phyloP scores from a whole-genome alignment of 2,888 invertebrate genomes.

The Cryptocephalus primarius region DNA sequence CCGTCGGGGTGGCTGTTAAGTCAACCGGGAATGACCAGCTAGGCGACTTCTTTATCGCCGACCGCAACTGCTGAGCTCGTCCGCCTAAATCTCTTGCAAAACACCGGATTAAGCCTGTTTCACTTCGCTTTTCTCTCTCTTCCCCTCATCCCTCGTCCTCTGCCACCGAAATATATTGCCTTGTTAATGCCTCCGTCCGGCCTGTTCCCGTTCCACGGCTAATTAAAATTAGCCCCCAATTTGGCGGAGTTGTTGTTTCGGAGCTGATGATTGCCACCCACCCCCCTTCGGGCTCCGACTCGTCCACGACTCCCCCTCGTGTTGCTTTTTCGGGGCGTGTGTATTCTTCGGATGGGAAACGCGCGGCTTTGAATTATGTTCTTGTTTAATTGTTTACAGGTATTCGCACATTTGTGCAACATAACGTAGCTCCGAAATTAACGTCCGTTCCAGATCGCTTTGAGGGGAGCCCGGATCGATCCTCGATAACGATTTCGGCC shows the following conservation, averaged over 20 bases:
- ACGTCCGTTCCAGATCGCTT: too few relatives aligned
- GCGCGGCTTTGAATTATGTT: too few relatives aligned
- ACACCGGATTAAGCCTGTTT: slow-evolving; percentile 17
- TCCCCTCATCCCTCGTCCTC: slow-evolving; percentile 10
- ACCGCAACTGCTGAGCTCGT: slow-evolving; percentile 28
- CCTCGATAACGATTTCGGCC: too few relatives aligned
- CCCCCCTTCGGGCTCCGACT: not conserved
- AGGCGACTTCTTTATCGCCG: slow-evolving; percentile 30
- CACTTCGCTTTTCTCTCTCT: slow-evolving; percentile 6
- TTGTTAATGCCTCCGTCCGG: slow-evolving; percentile 10
- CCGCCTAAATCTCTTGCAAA: slow-evolving; percentile 22
- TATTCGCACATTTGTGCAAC: too few relatives aligned
- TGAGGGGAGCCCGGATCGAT: too few relatives aligned
- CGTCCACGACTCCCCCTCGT: too few relatives aligned
- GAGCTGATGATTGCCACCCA: not conserved
- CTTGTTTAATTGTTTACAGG: too few relatives aligned
- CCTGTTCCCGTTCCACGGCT: slow-evolving; percentile 9
- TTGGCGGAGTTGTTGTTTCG: slow-evolving; percentile 4
- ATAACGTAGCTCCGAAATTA: too few relatives aligned
- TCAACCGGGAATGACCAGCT: slow-evolving; percentile 28
- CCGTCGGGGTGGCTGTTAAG: slow-evolving; percentile 7
- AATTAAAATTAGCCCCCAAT: slow-evolving; percentile 13
- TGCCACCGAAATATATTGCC: slow-evolving; percentile 9
- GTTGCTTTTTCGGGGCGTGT: not conserved
- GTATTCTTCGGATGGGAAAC: too few relatives aligned